Conservation (phyloP, 2,113 vertebrate genomes). For the Sitta europaea region DNA sequence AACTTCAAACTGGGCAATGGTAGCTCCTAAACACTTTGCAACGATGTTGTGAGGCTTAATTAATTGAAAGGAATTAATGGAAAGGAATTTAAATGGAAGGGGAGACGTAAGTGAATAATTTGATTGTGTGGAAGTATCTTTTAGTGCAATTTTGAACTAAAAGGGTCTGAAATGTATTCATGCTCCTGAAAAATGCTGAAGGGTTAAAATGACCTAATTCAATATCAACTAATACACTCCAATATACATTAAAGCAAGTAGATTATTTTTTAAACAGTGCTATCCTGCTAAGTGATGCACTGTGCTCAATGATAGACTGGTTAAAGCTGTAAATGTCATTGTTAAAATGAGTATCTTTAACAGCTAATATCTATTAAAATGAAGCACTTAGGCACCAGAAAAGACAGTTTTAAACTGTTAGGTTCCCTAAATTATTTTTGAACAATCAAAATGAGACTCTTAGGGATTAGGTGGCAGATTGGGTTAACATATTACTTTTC, state of each 20-base stretch:
- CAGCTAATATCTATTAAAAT: constrained; percentile 64
- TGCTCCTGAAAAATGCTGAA: constrained; percentile 7
- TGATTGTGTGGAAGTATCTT: not conserved
- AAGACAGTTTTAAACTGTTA: constrained; percentile 40
- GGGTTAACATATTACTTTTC: constrained; percentile 10
- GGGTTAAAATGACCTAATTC: constrained; percentile 56
- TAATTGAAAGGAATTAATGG: constrained; percentile 16
- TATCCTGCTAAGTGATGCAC: constrained; percentile 44
- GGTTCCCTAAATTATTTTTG: constrained; percentile 55
- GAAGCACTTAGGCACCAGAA: constrained; percentile 50
- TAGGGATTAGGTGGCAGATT: not conserved
- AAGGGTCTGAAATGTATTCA: not conserved
- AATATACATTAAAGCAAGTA: constrained; percentile 46
- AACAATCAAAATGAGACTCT: constrained; percentile 31
- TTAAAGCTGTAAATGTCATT: constrained; percentile 59
- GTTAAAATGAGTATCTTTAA: constrained; percentile 57
- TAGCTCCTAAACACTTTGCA: not conserved
- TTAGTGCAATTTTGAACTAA: not conserved
- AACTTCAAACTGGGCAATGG: not conserved
- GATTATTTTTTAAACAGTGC: constrained; percentile 58
- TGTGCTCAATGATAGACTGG: constrained; percentile 50
- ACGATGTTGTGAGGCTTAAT: not conserved
- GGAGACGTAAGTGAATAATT: not conserved
- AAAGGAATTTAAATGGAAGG: constrained; percentile 7
- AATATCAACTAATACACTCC: constrained; percentile 21